Percentiles rank a stretch among this genome's conserved stretches.
These are phyloP conservation scores for Hydraecia micacea DNA, from an alignment of 2,888 invertebrate genomes.

Conservation along the genomic window DNA sequence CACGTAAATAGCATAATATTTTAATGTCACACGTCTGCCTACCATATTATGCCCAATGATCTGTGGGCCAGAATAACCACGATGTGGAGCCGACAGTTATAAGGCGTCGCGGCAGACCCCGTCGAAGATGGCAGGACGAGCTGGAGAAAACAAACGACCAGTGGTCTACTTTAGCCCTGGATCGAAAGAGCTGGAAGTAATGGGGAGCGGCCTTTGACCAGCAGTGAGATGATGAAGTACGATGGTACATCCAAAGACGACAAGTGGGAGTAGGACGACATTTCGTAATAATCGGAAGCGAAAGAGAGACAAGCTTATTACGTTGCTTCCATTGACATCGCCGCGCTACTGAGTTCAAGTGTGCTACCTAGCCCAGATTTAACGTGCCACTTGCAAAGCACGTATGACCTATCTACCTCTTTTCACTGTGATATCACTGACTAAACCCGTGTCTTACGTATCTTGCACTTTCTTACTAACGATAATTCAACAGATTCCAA, in stretches of 20 bases:
- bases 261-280: neutral
- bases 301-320: neutral
- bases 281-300: neutral
- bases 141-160: neutral
- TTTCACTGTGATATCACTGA: neutral
- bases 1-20: neutral
- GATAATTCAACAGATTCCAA: slow-evolving; percentile 35
- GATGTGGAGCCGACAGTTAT: neutral
- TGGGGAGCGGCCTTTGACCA: too few species aligned
- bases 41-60: neutral
- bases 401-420: too few species aligned
- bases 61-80: neutral
- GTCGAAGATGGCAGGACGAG: neutral
- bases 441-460: neutral
- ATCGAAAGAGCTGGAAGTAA: neutral
- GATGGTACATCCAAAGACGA: neutral
- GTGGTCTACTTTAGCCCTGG: neutral
- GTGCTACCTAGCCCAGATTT: neutral
- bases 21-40: neutral
- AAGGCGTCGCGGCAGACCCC: neutral
- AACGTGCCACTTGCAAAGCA: neutral
- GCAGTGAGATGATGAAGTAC: neutral
- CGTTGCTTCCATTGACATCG: neutral
- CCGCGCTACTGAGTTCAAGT: neutral
- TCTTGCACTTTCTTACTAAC: neutral